A percentile compares a stretch with the other conserved stretches of the same genome.
phyloP scores from a whole-genome alignment of 2,797 vertebrate species.

The Buceros bicornis region DNA sequence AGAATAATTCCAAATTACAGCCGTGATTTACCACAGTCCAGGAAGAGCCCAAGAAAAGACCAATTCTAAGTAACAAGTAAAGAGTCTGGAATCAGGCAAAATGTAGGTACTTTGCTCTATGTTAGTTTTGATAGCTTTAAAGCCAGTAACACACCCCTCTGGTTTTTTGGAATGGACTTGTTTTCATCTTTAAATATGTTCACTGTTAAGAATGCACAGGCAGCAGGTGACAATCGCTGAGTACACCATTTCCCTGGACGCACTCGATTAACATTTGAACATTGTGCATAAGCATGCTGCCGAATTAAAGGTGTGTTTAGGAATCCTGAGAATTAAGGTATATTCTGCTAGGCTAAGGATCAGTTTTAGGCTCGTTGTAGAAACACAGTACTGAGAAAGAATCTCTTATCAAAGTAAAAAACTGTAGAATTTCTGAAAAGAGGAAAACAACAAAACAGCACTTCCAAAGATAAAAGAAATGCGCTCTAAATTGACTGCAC shows the following conservation, averaged over 20 bases:
- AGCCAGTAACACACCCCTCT: not conserved
- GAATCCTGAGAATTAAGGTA: not conserved
- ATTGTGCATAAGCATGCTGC: not conserved
- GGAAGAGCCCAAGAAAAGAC: not conserved
- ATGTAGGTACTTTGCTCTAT: not conserved
- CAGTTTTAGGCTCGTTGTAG: not conserved
- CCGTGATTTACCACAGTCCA: not conserved
- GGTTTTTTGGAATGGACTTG: not conserved
- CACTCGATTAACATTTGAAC: not conserved
- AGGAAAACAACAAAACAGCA: not conserved
- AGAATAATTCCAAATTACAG: not conserved
- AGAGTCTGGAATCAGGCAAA: not conserved
- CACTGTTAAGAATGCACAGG: not conserved
- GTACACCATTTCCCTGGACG: not conserved
- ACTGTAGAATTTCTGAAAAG: not conserved
- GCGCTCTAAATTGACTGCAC: not conserved
- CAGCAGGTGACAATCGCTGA: not conserved
- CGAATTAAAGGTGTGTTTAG: not conserved
- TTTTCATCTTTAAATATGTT: not conserved
- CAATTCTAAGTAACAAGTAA: not conserved
- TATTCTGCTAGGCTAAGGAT: not conserved
- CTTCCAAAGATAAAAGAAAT: not conserved
- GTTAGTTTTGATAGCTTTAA: not conserved
- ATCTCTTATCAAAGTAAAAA: not conserved
- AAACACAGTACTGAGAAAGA: not conserved